Base-by-base conservation (phyloP, 2,888 invertebrate genomes). In the Coelogynopora nodosa region DNA sequence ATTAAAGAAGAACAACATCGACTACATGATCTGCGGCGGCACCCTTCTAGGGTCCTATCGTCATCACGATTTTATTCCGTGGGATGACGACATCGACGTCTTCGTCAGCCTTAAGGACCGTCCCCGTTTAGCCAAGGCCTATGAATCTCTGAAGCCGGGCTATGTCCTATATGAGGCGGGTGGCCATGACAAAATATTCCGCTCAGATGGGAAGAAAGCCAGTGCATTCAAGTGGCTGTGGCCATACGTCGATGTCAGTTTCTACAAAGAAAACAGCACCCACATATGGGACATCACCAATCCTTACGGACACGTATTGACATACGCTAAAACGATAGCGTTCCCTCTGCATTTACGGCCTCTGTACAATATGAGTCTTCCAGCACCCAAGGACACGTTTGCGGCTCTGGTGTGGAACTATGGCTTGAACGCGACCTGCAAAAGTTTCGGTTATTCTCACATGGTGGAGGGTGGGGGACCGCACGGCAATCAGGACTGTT, bases 181-280 rank as follows among this genome's bases (percentile, higher is more conserved):
- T 31, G 86, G 86, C 13, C 86, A 86, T 82, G 86, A 86, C 28
- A 88, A 88, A 86, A 88, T 88, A 86, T 88, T 81, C 82, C 87
- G 87, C 0, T 30, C n/a, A 0, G 30, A 84, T 10, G 86, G 88
- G 0, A 26, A 80, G 0, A 31, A 82, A 31, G 84, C 86, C 30
- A 88, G 88, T 31, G 31, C 67, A 0, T 88, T 88, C 81, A 87
- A 88, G 10, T 89, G 88, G 88, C 67, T 82, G 18, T 89, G 88
- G 88, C 89, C 89, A 2, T 89, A 89, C 83, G 67, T 89, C 18
- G 89, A 89, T 86, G 88, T 89, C 30, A 88, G 88, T 67, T 89
- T 89, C 86, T 89, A 84, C 84, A 30, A 82, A 10, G 88, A 89
- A 84, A 89, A 89, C 49, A 83, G 26, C 28, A 89, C 88, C 13